Percentiles rank a stretch among this genome's conserved stretches.
phyloP scores from a whole-genome alignment of 2,888 invertebrate genomes.

The Synergus japonicus region DNA sequence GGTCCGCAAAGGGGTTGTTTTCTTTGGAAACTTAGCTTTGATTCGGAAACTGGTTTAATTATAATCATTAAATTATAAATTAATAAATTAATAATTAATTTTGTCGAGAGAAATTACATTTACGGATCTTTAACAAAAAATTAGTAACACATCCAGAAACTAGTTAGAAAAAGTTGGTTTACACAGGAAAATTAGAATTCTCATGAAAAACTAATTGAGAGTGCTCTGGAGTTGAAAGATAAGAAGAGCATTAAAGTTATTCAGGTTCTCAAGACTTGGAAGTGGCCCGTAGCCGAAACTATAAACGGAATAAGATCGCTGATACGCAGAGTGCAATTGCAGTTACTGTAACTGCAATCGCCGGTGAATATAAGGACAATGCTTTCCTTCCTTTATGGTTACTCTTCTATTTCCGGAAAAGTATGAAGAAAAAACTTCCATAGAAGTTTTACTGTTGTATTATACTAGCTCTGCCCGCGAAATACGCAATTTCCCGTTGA shows the following conservation, averaged over 20 bases:
- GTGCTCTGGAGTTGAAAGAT: not conserved
- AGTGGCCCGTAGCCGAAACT: conserved; percentile 30
- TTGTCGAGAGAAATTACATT: not conserved
- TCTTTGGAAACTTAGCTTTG: not conserved
- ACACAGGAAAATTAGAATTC: not conserved
- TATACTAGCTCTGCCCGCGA: not conserved
- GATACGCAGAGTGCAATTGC: conserved; percentile 7
- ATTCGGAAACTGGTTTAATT: not conserved
- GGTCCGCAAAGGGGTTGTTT: no score
- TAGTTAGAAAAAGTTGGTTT: not conserved
- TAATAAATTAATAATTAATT: no score
- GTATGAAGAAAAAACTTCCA: conserved; percentile 17
- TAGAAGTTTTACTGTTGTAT: conserved; percentile 20
- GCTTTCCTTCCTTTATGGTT: conserved; percentile 23
- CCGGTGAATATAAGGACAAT: conserved; percentile 21
- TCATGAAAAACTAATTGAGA: conserved; percentile 1
- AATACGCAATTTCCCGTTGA: conserved; percentile 23
- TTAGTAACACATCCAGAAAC: not conserved
- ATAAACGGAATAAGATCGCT: conserved; percentile 32
- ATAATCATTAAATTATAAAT: no score
- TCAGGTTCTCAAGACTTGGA: not conserved
- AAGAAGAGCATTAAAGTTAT: not conserved
- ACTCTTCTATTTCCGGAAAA: conserved; percentile 12
- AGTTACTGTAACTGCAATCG: conserved; percentile 29
- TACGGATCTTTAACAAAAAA: not conserved